Conservation (phyloP, 2,797 vertebrate species). For the Cyprinodon diabolis region DNA sequence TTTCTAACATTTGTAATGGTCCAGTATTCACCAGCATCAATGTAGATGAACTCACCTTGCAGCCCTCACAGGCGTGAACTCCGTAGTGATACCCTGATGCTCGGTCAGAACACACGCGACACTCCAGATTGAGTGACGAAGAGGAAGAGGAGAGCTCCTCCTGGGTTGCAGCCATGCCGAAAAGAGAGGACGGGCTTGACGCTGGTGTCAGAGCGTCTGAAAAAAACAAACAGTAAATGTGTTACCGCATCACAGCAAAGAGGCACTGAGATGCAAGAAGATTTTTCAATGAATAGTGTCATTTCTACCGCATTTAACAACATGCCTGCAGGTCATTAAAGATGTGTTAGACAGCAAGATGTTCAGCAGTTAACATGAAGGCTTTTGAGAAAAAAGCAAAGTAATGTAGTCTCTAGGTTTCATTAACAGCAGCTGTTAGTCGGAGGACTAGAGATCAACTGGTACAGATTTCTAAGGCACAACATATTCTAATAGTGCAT, state of each 20-base stretch:
- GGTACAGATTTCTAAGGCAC: too few relatives aligned
- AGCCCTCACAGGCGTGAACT: conserved; percentile 97
- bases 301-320: not conserved
- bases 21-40: not conserved
- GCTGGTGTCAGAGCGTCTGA: conserved; percentile 93
- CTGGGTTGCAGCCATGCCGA: conserved; percentile 67
- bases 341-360: not conserved
- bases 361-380: not conserved
- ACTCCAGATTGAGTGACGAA: conserved; percentile 88
- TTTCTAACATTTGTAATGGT: not conserved
- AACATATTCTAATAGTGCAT: too few relatives aligned
- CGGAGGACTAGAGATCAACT: too few relatives aligned
- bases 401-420: not conserved
- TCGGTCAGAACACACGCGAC: conserved; percentile 95
- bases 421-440: not conserved
- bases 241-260: not conserved
- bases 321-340: not conserved
- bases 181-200: conserved; percentile 91
- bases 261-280: not conserved
- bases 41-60: conserved; percentile 73
- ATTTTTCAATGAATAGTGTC: not conserved
- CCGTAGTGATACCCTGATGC: conserved; percentile 98
- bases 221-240: conserved; percentile 25
- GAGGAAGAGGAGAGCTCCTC: conserved; percentile 84
- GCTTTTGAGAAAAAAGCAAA: not conserved